These are phyloP conservation scores for Phaethon lepturus DNA, from an alignment of 2,113 vertebrate species.

Conservation along the genomic window DNA sequence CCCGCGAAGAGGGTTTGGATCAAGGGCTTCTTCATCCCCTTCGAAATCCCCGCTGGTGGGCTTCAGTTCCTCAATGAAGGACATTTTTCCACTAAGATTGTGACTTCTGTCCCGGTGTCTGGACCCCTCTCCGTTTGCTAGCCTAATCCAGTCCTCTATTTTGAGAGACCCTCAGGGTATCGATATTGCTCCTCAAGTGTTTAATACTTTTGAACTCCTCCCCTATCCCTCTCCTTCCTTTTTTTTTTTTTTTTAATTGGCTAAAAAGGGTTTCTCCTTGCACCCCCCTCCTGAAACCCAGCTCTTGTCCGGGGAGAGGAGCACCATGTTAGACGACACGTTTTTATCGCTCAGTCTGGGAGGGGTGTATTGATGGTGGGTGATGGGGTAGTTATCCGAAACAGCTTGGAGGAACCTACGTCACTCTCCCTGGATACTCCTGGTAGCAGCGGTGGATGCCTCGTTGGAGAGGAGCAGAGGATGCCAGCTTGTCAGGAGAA, in stretches of 20 bases:
- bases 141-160: neutral
- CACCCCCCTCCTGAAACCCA: neutral
- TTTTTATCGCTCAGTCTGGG: rapidly evolving
- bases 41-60: neutral
- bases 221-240: neutral
- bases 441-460: neutral
- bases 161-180: neutral
- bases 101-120: neutral
- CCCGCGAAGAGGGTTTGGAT: neutral
- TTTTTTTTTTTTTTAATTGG: neutral
- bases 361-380: neutral
- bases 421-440: rapidly evolving
- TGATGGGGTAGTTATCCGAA: rapidly evolving
- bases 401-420: rapidly evolving
- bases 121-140: neutral
- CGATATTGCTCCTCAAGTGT: neutral
- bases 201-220: neutral
- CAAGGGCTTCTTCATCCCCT: neutral
- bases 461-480: neutral
- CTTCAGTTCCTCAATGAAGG: rapidly evolving
- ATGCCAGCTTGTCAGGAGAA: neutral
- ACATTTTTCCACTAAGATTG: rapidly evolving
- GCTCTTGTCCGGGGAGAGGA: neutral
- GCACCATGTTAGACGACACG: rapidly evolving
- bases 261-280: neutral